These are phyloP conservation scores for Ictidomys tridecemlineatus DNA, from an alignment of 2,113 vertebrate genomes.

Conservation along the genomic window DNA sequence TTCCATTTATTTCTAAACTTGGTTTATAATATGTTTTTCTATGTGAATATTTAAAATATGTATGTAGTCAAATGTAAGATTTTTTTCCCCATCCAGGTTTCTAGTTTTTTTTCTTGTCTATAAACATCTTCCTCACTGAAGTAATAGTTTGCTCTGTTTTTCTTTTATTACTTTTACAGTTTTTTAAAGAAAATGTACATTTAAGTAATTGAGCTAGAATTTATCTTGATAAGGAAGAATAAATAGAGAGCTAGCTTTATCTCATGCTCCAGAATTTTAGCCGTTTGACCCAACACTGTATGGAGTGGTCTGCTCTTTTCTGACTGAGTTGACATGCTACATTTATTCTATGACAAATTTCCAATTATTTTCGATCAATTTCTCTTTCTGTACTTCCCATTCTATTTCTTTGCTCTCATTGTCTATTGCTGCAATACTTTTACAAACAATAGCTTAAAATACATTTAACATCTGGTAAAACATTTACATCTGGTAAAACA, in stretches of 20 bases:
- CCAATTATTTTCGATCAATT: not conserved
- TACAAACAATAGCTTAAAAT: not conserved
- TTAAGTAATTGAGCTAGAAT: not conserved
- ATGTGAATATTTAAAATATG: not conserved
- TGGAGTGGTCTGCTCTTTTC: not conserved
- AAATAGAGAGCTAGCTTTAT: not conserved
- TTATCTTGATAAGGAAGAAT: not conserved
- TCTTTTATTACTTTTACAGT: not conserved
- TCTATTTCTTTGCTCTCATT: not conserved
- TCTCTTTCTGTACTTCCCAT: not conserved
- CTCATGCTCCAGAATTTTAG: not conserved
- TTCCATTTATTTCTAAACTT: conserved; percentile 22
- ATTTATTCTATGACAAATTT: not conserved
- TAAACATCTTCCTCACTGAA: not conserved
- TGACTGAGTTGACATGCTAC: not conserved
- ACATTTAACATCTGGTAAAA: not conserved
- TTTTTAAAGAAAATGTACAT: not conserved
- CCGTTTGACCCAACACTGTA: not conserved
- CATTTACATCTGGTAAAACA: not conserved
- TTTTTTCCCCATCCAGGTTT: not conserved
- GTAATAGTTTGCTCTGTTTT: not conserved
- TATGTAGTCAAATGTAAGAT: not conserved
- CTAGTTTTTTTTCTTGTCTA: not conserved
- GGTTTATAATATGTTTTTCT: not conserved
- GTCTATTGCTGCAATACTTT: not conserved